Conservation (phyloP, 2,888 invertebrate genomes). For the Drosophila prolongata region DNA sequence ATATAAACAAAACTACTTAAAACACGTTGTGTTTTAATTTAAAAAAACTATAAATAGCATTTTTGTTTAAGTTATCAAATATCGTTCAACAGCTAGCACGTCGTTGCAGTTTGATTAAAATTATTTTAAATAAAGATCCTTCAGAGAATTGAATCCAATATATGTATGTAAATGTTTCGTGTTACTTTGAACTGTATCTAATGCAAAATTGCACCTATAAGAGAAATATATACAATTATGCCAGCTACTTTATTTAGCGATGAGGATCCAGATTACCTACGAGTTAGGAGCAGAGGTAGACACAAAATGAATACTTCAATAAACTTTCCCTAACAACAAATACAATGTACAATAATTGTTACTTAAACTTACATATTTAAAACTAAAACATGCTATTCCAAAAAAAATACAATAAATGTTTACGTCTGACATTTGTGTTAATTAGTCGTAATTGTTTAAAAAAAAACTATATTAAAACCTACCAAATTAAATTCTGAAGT, state of each 20-base stretch:
- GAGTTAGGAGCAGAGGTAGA: slow-evolving; percentile 3
- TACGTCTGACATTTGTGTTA: slow-evolving; percentile 74
- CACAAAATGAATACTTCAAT: slow-evolving; percentile 15
- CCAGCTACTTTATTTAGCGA: slow-evolving; percentile 25
- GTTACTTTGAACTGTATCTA: slow-evolving; percentile 65
- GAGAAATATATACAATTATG: slow-evolving; percentile 24
- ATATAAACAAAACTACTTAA: slow-evolving; percentile 31
- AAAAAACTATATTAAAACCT: slow-evolving; percentile 54
- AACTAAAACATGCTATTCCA: slow-evolving; percentile 41
- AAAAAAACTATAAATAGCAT: slow-evolving; percentile 53
- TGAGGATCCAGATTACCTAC: slow-evolving; percentile 16
- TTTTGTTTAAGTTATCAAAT: slow-evolving; percentile 50
- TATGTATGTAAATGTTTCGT: slow-evolving; percentile 53
- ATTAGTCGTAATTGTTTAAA: slow-evolving; percentile 77
- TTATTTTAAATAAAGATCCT: slow-evolving; percentile 54
- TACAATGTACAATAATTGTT: slow-evolving; percentile 48
- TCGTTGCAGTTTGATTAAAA: slow-evolving; percentile 49
- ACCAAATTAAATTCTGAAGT: slow-evolving; percentile 63
- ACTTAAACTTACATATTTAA: slow-evolving; percentile 28
- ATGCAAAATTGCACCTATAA: slow-evolving; percentile 48
- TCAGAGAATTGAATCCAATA: slow-evolving; percentile 32
- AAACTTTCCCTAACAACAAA: slow-evolving; percentile 17
- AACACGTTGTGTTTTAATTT: slow-evolving; percentile 63
- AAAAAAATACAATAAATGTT: slow-evolving; percentile 41
- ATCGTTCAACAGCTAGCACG: slow-evolving; percentile 3